A percentile compares a stretch with the other conserved stretches of the same genome.
phyloP scores from a whole-genome alignment of 2,888 invertebrate species.

The Argyresthia goedartella region DNA sequence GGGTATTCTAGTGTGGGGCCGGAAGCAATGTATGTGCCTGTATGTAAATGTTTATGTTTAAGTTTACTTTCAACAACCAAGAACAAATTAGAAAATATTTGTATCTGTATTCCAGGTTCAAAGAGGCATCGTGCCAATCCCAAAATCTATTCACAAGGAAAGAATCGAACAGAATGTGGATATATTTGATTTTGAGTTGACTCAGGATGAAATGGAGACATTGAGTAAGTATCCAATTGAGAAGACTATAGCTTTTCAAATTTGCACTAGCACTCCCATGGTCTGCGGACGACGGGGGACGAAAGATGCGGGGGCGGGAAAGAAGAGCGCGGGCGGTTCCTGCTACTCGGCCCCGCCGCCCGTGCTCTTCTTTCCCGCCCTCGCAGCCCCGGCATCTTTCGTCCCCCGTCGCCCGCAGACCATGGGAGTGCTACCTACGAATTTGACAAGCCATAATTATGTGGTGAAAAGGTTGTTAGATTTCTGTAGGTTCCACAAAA shows the following conservation, averaged over 20 bases:
- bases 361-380: too few relatives aligned
- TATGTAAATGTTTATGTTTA: too few relatives aligned
- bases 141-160: constrained; percentile 68
- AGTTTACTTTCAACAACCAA: not conserved
- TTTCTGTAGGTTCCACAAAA: not conserved
- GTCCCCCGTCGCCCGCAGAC: too few relatives aligned
- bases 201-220: constrained; percentile 57
- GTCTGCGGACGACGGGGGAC: not conserved
- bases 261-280: not conserved
- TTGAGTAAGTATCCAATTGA: constrained; percentile 32
- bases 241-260: not conserved
- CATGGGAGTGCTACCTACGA: too few relatives aligned
- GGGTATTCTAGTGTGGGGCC: too few relatives aligned
- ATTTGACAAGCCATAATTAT: not conserved
- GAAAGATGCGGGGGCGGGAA: too few relatives aligned
- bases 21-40: too few relatives aligned
- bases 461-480: not conserved
- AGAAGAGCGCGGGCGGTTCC: too few relatives aligned
- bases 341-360: too few relatives aligned
- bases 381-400: too few relatives aligned
- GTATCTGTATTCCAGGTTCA: too few relatives aligned
- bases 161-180: constrained; percentile 71
- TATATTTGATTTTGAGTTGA: constrained; percentile 71
- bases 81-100: too few relatives aligned
- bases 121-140: constrained; percentile 70